Evolutionary conservation across 2,888 invertebrate genomes (phyloP).

Genomic region (Drosophila cognata): DNA sequence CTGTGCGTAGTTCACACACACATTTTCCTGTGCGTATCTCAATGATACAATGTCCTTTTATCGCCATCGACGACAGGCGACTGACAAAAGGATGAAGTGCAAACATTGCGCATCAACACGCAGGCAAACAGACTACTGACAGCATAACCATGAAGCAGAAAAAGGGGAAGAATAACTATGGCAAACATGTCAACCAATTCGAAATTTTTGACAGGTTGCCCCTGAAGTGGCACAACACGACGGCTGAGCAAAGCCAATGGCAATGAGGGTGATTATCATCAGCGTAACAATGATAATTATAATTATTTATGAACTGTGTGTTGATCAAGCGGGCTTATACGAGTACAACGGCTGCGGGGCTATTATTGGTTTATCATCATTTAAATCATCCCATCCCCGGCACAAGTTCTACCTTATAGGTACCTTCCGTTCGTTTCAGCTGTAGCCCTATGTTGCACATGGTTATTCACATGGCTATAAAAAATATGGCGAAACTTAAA

Average conservation of each 20-base stretch:
- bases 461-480: constrained; percentile 7
- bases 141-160: constrained; percentile 8
- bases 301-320: constrained; percentile 37
- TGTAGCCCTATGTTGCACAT: constrained; percentile 10
- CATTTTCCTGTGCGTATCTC: constrained; percentile 48
- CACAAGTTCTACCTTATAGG: not conserved
- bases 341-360: constrained; percentile 24
- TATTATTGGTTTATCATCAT: constrained; percentile 60
- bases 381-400: constrained; percentile 8
- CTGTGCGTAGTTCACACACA: constrained; percentile 45
- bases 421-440: constrained; percentile 3
- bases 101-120: constrained; percentile 57
- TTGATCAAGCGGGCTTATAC: constrained; percentile 21
- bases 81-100: constrained; percentile 72
- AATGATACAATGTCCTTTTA: constrained; percentile 64
- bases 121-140: constrained; percentile 33
- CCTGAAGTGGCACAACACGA: constrained; percentile 67
- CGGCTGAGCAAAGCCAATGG: constrained; percentile 32
- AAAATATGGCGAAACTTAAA: not conserved
- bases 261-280: constrained; percentile 34
- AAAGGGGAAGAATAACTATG: constrained; percentile 24
- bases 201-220: constrained; percentile 67
- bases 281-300: constrained; percentile 24
- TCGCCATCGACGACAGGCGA: constrained; percentile 49
- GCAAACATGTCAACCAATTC: constrained; percentile 75